Percentiles rank a stretch among this genome's conserved stretches.
Conservation (phyloP, 2,888 invertebrate species). For the Sminthurinus aureus region DNA sequence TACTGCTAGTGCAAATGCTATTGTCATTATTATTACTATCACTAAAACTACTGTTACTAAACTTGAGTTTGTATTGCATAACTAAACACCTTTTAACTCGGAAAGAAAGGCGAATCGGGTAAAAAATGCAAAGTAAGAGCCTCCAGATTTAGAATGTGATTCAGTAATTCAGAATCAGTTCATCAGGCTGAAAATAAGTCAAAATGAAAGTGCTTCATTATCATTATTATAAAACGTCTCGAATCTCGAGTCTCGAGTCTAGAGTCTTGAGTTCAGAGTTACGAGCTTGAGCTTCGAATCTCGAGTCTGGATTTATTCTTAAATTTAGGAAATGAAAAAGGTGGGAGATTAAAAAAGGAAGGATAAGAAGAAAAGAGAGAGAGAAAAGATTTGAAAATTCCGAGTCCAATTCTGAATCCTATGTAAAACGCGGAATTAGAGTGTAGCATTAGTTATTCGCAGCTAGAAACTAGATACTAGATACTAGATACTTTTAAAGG, state of each 20-base stretch:
- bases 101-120: neutral
- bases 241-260: neutral
- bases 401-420: too few species aligned
- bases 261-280: neutral
- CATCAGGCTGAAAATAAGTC: too few species aligned
- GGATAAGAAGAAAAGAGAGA: neutral
- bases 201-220: neutral
- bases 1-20: neutral
- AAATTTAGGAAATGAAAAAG: conserved; percentile 8
- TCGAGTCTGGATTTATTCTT: neutral
- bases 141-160: neutral
- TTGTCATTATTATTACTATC: too few species aligned
- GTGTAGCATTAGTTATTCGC: neutral
- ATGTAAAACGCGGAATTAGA: neutral
- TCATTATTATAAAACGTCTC: neutral
- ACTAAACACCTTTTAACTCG: conserved; percentile 19
- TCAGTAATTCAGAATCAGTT: too few species aligned
- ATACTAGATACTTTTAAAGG: too few species aligned
- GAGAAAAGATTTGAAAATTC: neutral
- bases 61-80: conserved; percentile 12
- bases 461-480: neutral
- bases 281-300: too few species aligned
- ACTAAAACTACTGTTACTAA: neutral
- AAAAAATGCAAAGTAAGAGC: neutral
- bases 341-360: neutral